Conservation (phyloP, 2,888 invertebrate species). For the Andrena minutula region DNA sequence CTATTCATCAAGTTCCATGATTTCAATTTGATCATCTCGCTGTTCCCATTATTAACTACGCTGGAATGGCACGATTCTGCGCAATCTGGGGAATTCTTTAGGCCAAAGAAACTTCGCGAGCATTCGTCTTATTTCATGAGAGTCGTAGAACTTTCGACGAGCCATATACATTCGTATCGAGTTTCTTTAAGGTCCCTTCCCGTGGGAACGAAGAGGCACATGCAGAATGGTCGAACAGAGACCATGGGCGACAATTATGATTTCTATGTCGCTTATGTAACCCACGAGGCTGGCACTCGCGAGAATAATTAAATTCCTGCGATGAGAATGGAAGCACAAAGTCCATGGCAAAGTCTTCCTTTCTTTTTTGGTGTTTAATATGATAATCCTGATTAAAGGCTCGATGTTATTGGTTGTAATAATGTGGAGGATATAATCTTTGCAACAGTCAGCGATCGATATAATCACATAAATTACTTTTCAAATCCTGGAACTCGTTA, state of each 20-base stretch:
- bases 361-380: neutral
- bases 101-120: neutral
- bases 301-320: neutral
- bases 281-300: conserved; percentile 1
- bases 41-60: neutral
- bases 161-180: neutral
- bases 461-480: neutral
- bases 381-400: neutral
- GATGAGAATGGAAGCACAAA: neutral
- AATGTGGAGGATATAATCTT: neutral
- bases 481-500: neutral
- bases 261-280: conserved; percentile 73
- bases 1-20: neutral
- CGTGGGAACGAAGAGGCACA: conserved; percentile 26
- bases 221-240: neutral
- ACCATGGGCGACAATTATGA: conserved; percentile 58
- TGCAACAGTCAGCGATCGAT: neutral
- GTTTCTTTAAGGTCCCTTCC: neutral
- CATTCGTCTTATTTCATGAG: neutral
- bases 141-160: neutral
- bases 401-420: conserved; percentile 4
- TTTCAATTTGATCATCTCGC: neutral
- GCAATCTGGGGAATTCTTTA: neutral
- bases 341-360: no score
- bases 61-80: neutral